These are phyloP conservation scores for Aleiodes testaceus DNA, from an alignment of 2,888 invertebrate genomes.

Conservation along the genomic window DNA sequence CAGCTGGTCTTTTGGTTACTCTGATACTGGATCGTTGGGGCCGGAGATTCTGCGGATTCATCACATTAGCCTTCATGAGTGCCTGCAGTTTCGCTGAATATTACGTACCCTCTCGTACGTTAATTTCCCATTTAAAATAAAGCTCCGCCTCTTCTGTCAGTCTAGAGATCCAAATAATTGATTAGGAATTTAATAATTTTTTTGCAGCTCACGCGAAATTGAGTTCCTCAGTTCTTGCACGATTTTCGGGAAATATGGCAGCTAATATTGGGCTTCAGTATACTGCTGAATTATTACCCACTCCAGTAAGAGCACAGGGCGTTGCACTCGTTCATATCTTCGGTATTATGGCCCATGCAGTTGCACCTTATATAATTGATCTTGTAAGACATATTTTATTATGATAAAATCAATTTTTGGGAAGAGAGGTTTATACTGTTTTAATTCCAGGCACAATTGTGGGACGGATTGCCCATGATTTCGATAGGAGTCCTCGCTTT, in stretches of 20 bases:
- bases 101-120: conserved; percentile 61
- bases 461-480: conserved; percentile 79
- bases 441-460: conserved; percentile 60
- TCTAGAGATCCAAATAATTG: not conserved
- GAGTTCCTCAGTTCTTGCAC: conserved; percentile 84
- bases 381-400: conserved; percentile 77
- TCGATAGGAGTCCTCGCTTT: conserved; percentile 85
- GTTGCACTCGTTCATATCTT: conserved; percentile 90
- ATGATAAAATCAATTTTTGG: conserved; percentile 66
- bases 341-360: conserved; percentile 88
- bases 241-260: conserved; percentile 91
- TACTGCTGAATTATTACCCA: conserved; percentile 89
- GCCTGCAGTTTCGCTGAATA: conserved; percentile 79
- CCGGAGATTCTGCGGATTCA: conserved; percentile 86
- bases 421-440: not conserved
- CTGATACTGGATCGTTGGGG: conserved; percentile 87
- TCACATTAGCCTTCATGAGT: conserved; percentile 85
- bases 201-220: conserved; percentile 80
- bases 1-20: conserved; percentile 86
- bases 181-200: conserved; percentile 4
- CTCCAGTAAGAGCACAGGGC: conserved; percentile 89
- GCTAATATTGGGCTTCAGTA: conserved; percentile 93
- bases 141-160: not conserved
- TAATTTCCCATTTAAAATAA: not conserved
- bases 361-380: conserved; percentile 89